These are phyloP conservation scores for Salvator merianae DNA, from an alignment of 2,113 vertebrate genomes.

Conservation along the genomic window DNA sequence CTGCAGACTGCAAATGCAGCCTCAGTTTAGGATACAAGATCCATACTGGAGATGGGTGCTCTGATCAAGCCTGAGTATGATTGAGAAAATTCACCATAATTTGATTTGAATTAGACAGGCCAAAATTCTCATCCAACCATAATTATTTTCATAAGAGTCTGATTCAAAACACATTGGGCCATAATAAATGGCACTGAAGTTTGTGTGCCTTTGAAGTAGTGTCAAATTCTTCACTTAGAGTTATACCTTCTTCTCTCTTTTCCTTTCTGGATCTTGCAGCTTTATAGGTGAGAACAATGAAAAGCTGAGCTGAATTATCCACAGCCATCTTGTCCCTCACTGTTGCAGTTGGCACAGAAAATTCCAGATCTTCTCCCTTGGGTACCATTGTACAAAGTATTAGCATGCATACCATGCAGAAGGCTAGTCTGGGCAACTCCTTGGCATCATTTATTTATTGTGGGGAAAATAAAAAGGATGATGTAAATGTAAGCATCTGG, in stretches of 20 bases:
- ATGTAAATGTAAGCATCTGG: not conserved
- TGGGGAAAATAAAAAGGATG: not conserved
- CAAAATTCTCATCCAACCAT: not conserved
- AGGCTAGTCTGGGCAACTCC: not conserved
- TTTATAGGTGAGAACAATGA: not conserved
- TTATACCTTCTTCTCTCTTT: not conserved
- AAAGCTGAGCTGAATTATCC: not conserved
- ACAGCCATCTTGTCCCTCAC: not conserved
- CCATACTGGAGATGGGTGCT: too few relatives aligned
- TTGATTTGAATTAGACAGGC: too few relatives aligned
- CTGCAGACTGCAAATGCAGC: too few relatives aligned
- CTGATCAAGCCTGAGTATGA: too few relatives aligned
- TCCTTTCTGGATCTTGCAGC: not conserved
- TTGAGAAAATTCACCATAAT: too few relatives aligned
- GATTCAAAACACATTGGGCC: too few relatives aligned
- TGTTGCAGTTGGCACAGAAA: rapidly evolving
- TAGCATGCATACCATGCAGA: not conserved
- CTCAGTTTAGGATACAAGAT: too few relatives aligned
- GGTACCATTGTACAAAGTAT: not conserved
- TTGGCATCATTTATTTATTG: not conserved
- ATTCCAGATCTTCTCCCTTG: not conserved
- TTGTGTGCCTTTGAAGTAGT: not conserved
- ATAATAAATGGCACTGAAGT: not conserved
- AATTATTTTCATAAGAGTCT: too few relatives aligned
- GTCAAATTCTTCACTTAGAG: not conserved